Conservation (phyloP, 2,888 invertebrate species). For the Aelia acuminata region DNA sequence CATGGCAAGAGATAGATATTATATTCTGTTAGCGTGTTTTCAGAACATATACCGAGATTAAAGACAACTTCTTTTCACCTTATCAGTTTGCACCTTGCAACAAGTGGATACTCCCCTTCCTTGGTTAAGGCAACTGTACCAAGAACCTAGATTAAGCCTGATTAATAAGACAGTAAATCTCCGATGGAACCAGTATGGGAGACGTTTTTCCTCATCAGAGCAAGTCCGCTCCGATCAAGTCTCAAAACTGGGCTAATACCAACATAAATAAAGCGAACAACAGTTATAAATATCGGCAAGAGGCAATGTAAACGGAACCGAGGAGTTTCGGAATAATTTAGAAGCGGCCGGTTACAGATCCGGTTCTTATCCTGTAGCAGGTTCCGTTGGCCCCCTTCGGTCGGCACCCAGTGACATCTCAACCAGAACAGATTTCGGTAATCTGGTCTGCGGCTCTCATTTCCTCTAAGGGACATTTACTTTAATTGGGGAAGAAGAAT, state of each 20-base stretch:
- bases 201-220: neutral
- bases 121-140: neutral
- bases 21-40: too few relatives aligned
- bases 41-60: too few relatives aligned
- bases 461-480: neutral
- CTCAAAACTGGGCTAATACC: slow-evolving; percentile 13
- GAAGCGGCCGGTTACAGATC: neutral
- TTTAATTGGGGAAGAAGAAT: neutral
- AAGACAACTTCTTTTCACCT: too few relatives aligned
- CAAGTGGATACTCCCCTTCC: neutral
- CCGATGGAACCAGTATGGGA: neutral
- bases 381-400: slow-evolving; percentile 32
- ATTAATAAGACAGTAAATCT: neutral
- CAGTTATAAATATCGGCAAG: slow-evolving; percentile 14
- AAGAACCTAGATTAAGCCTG: neutral
- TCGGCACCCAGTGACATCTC: neutral
- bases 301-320: slow-evolving; percentile 8
- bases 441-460: neutral
- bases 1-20: too few relatives aligned
- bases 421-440: slow-evolving; percentile 12
- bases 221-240: neutral
- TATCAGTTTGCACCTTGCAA: too few relatives aligned
- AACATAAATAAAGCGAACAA: neutral
- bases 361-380: neutral
- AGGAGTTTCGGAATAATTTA: slow-evolving; percentile 3